Evolutionary conservation across 37 sponge, comb jelly and placozoan species (phyloP).

Genomic region (Chondrilla cf. caribensis): DNA sequence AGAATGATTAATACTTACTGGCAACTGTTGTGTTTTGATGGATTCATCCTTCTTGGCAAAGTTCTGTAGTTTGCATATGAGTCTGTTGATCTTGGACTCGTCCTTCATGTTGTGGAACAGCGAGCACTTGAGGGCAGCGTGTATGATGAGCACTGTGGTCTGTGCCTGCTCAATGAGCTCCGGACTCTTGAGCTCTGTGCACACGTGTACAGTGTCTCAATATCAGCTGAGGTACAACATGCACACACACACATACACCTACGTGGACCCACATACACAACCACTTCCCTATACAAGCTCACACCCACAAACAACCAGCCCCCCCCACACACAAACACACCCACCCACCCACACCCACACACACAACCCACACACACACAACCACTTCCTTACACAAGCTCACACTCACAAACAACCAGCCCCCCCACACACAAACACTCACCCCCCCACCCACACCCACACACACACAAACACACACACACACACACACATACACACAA

Average conservation of each 20-base stretch:
- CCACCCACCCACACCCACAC: no score
- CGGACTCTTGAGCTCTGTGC: not conserved
- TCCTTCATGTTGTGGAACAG: slow-evolving; percentile 6
- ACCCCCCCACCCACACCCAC: no score
- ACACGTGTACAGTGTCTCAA: not conserved
- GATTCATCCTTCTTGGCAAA: slow-evolving; percentile 26
- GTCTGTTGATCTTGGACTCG: not conserved
- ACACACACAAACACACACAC: no score
- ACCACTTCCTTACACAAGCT: no score
- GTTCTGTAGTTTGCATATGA: slow-evolving; percentile 6
- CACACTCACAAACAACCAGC: no score
- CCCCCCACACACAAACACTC: no score
- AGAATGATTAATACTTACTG: not conserved
- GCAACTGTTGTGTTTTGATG: not conserved
- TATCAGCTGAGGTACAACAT: not conserved
- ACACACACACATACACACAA: not conserved
- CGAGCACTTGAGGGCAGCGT: not conserved
- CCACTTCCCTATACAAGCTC: not conserved
- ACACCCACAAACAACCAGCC: no score
- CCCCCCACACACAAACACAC: no score
- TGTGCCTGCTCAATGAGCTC: not conserved
- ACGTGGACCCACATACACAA: not conserved
- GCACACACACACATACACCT: not conserved
- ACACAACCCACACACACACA: no score
- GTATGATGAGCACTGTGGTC: not conserved